phyloP scores from a whole-genome alignment of 2,888 invertebrate species.

The Polymixis lichenea region DNA sequence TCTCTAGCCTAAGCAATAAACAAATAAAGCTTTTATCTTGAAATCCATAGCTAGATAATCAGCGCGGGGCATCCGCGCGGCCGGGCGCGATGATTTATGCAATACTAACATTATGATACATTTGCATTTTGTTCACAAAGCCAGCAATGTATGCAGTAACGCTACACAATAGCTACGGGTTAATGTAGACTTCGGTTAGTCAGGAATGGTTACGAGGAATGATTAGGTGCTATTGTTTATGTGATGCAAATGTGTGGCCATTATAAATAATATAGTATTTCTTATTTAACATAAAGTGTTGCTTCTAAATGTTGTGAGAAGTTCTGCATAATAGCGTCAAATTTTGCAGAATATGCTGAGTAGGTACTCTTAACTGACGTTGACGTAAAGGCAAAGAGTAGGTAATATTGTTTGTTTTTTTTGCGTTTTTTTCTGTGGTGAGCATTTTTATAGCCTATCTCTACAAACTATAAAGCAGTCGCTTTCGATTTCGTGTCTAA shows the following conservation, averaged over 20 bases:
- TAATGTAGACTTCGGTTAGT: conserved; percentile 69
- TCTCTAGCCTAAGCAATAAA: conserved; percentile 55
- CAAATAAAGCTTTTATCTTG: conserved; percentile 77
- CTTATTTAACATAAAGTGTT: conserved; percentile 59
- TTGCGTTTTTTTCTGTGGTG: no score
- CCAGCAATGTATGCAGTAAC: conserved; percentile 69
- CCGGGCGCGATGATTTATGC: conserved; percentile 78
- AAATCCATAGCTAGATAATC: conserved; percentile 81
- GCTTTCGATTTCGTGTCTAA: no score
- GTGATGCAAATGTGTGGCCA: conserved; percentile 66
- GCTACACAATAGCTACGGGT: conserved; percentile 68
- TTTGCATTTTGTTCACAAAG: conserved; percentile 82
- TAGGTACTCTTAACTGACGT: neutral
- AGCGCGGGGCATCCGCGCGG: conserved; percentile 77
- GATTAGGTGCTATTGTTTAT: conserved; percentile 71
- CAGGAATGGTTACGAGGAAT: conserved; percentile 67
- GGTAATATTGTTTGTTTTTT: neutral
- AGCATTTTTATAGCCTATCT: no score
- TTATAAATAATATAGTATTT: conserved; percentile 66
- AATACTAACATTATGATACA: conserved; percentile 79
- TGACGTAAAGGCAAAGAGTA: neutral
- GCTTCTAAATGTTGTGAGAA: conserved; percentile 18
- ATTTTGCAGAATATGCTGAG: conserved; percentile 1
- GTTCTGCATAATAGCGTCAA: conserved; percentile 10
- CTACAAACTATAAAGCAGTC: no score